Conservation (phyloP, 2,113 vertebrate species). For the Odontophorus gujanensis region DNA sequence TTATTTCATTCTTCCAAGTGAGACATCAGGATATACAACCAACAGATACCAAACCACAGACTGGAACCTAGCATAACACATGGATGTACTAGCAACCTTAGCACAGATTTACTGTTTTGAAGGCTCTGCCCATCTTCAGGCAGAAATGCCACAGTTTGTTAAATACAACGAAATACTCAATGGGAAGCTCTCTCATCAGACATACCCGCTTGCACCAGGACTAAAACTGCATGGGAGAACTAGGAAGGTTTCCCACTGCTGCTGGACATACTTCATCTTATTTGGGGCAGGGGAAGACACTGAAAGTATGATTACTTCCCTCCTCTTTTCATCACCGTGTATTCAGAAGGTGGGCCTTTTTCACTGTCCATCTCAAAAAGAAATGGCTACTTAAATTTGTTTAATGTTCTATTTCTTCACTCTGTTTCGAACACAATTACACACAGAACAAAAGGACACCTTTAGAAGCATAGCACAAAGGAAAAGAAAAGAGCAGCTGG, state of each 20-base stretch:
- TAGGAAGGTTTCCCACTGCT: slow-evolving; percentile 24
- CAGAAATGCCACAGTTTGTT: not conserved
- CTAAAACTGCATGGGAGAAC: not conserved
- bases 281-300: not conserved
- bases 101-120: not conserved
- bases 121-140: not conserved
- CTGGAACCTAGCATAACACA: not conserved
- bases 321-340: not conserved
- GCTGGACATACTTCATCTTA: not conserved
- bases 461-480: slow-evolving; percentile 32
- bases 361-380: not conserved
- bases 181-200: not conserved
- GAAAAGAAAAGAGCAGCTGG: slow-evolving; percentile 61
- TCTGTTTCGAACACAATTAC: slow-evolving; percentile 22
- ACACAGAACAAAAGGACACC: not conserved
- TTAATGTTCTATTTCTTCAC: not conserved
- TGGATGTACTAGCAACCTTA: not conserved
- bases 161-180: not conserved
- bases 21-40: not conserved
- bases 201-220: not conserved
- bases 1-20: not conserved
- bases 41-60: not conserved
- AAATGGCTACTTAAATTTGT: not conserved
- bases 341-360: not conserved
- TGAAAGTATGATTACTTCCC: not conserved